Evolutionary conservation across 2,113 vertebrate genomes (phyloP).

Genomic region (Pagrus major): DNA sequence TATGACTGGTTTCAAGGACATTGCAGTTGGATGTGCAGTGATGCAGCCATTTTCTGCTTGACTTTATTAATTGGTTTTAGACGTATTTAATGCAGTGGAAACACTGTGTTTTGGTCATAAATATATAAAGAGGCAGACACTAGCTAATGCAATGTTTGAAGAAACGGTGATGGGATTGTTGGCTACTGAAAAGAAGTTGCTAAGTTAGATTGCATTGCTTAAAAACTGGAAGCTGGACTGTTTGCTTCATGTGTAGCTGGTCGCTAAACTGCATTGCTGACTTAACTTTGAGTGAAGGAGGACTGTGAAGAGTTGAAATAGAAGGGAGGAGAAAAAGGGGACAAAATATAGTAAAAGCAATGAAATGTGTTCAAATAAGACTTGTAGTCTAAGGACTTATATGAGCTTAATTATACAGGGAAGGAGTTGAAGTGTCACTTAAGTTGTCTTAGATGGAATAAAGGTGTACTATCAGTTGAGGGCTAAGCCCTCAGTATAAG

Average conservation of each 20-base stretch:
- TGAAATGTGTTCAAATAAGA: background rate
- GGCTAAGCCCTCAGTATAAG: background rate
- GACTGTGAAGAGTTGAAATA: background rate
- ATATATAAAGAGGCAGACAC: background rate
- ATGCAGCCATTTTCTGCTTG: constrained; percentile 57
- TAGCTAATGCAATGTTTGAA: constrained; percentile 2
- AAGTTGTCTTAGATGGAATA: background rate
- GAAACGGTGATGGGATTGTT: background rate
- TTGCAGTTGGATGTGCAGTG: constrained; percentile 29
- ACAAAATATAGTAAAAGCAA: background rate
- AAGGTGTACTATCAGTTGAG: background rate
- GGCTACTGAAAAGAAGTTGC: constrained; percentile 20
- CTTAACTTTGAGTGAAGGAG: constrained; percentile 25
- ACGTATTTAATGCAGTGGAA: constrained; percentile 65
- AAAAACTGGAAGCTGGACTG: constrained; percentile 9
- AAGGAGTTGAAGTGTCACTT: background rate
- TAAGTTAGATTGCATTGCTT: constrained; percentile 11
- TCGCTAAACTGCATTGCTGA: constrained; percentile 24
- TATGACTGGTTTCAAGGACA: constrained; percentile 67
- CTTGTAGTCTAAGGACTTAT: background rate
- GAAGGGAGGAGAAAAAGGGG: background rate
- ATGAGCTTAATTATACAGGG: background rate
- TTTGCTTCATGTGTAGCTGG: background rate
- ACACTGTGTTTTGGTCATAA: constrained; percentile 52
- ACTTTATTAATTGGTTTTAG: constrained; percentile 69